These are phyloP conservation scores for Caenorhabditis doughertyi DNA, from an alignment of 2,888 invertebrate species.

Conservation along the genomic window DNA sequence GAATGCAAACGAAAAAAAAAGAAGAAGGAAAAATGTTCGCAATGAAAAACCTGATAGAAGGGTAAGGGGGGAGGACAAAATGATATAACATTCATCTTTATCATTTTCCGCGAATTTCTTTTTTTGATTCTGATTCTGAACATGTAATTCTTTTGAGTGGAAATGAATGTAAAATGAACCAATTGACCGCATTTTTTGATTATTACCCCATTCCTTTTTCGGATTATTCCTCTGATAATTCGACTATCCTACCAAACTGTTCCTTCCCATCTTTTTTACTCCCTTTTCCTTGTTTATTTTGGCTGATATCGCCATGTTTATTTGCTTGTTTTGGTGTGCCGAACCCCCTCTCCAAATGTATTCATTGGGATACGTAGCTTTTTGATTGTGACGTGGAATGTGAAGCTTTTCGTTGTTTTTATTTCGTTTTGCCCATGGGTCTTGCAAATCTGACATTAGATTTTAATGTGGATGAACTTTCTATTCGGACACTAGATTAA, in stretches of 20 bases:
- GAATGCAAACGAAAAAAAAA: slow-evolving; percentile 2
- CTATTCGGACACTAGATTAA: too few species aligned
- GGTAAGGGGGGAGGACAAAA: not conserved
- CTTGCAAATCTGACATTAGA: too few species aligned
- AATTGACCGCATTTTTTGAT: not conserved
- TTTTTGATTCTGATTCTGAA: not conserved
- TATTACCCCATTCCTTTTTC: not conserved
- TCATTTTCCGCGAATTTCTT: slow-evolving; percentile 28
- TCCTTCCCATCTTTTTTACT: not conserved
- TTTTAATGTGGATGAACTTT: too few species aligned
- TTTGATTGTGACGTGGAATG: too few species aligned
- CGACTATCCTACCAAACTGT: too few species aligned
- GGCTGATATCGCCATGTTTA: not conserved
- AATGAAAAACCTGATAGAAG: slow-evolving; percentile 28
- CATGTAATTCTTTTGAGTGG: not conserved
- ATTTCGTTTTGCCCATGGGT: too few species aligned
- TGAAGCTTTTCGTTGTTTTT: too few species aligned
- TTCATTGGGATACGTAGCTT: too few species aligned
- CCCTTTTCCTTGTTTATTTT: not conserved
- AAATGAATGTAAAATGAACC: too few species aligned
- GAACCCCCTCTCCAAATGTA: too few species aligned
- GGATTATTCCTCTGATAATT: too few species aligned
- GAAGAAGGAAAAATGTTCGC: slow-evolving; percentile 4
- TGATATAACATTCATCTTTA: slow-evolving; percentile 43
- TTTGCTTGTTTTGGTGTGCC: slow-evolving; percentile 4